Evolutionary conservation across 1,140 invertebrate species (phyloP).

Genomic region (Cydia fagiglandana): DNA sequence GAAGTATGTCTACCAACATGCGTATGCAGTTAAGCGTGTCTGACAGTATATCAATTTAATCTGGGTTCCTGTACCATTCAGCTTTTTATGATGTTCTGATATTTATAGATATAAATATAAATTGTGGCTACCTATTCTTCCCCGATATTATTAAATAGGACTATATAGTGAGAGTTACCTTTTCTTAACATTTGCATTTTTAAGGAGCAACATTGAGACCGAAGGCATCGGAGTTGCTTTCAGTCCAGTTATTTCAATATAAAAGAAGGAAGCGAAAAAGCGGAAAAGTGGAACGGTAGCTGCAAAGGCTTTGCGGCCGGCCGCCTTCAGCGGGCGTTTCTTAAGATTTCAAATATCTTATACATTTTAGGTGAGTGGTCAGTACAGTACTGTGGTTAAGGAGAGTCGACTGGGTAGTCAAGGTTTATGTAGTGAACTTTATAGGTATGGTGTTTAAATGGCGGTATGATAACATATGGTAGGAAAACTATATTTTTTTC

Average conservation of each 20-base stretch:
- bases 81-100: too few relatives aligned
- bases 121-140: too few relatives aligned
- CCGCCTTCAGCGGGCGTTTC: conserved; percentile 6
- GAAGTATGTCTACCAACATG: too few relatives aligned
- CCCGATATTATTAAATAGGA: not conserved
- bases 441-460: not conserved
- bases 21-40: too few relatives aligned
- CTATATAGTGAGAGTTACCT: not conserved
- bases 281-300: conserved; percentile 47
- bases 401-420: not conserved
- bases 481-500: too few relatives aligned
- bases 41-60: too few relatives aligned
- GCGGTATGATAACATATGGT: too few relatives aligned
- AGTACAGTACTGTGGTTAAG: conserved; percentile 4
- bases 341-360: conserved; percentile 24
- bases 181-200: conserved; percentile 6
- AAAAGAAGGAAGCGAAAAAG: conserved; percentile 52
- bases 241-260: conserved; percentile 45
- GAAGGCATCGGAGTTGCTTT: conserved; percentile 19
- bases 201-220: conserved; percentile 7
- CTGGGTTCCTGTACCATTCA: too few relatives aligned
- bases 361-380: conserved; percentile 21
- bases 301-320: conserved; percentile 49
- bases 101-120: too few relatives aligned
- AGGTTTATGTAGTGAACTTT: not conserved